Percentiles rank a stretch among this genome's conserved stretches.
These are phyloP conservation scores for Plagiodera versicolora DNA, from an alignment of 2,888 invertebrate genomes.

Conservation along the genomic window DNA sequence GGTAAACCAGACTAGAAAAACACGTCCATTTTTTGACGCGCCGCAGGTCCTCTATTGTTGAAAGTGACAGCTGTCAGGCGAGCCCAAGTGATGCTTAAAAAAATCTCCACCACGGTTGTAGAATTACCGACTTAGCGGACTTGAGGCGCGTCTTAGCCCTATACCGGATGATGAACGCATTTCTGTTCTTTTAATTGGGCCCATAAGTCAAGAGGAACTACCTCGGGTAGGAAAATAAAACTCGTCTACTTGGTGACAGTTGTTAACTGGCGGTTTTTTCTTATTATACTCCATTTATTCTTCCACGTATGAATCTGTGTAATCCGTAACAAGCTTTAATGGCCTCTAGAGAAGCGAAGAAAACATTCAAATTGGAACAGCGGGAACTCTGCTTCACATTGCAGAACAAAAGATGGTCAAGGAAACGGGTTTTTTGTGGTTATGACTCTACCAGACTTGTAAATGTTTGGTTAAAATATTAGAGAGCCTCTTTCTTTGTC, in stretches of 20 bases:
- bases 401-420: neutral
- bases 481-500: slow-evolving; percentile 1
- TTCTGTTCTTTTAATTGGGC: neutral
- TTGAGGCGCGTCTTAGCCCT: no score
- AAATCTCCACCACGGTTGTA: no score
- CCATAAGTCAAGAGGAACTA: neutral
- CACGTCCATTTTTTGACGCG: no score
- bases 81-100: no score
- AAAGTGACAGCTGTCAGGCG: no score
- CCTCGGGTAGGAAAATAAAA: neutral
- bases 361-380: neutral
- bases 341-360: neutral
- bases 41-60: no score
- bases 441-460: neutral
- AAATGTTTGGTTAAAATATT: neutral
- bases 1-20: no score
- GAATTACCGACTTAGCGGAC: no score
- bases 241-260: neutral
- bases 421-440: neutral
- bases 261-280: neutral
- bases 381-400: neutral
- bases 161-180: neutral
- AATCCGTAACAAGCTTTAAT: neutral
- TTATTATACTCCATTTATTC: neutral
- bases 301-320: neutral